Evolutionary conservation across 2,797 vertebrate species (phyloP).

Genomic region (Heliangelus exortis): DNA sequence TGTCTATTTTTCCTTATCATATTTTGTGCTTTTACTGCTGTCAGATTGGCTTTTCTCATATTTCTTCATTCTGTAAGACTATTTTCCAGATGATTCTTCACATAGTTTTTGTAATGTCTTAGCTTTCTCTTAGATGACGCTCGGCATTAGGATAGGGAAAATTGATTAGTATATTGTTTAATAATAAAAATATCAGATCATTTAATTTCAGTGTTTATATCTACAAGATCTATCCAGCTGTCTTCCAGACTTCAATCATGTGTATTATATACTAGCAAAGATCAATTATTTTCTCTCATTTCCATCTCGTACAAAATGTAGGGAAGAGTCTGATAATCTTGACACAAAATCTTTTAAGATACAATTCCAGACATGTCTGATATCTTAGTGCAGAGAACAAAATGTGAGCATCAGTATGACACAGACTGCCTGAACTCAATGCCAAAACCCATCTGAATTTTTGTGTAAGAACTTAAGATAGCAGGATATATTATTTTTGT

Average conservation of each 20-base stretch:
- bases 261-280: not conserved
- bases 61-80: not conserved
- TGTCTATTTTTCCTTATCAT: not conserved
- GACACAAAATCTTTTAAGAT: conserved; percentile 20
- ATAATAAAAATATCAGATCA: not conserved
- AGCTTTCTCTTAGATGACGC: not conserved
- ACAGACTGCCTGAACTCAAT: conserved; percentile 35
- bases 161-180: conserved; percentile 2
- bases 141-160: not conserved
- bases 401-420: conserved; percentile 24
- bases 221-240: not conserved
- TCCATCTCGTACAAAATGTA: not conserved
- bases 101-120: not conserved
- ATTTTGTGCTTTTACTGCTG: not conserved
- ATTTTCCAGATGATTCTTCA: not conserved
- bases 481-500: not conserved
- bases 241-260: conserved; percentile 22
- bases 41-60: not conserved
- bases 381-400: conserved; percentile 11
- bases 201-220: conserved; percentile 34
- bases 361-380: conserved; percentile 32
- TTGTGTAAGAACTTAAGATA: not conserved
- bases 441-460: conserved; percentile 45
- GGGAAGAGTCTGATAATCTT: not conserved
- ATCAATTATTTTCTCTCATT: conserved; percentile 19